Base-by-base conservation (phyloP, 2,113 vertebrate species). In the Zosterops pallidus region DNA sequence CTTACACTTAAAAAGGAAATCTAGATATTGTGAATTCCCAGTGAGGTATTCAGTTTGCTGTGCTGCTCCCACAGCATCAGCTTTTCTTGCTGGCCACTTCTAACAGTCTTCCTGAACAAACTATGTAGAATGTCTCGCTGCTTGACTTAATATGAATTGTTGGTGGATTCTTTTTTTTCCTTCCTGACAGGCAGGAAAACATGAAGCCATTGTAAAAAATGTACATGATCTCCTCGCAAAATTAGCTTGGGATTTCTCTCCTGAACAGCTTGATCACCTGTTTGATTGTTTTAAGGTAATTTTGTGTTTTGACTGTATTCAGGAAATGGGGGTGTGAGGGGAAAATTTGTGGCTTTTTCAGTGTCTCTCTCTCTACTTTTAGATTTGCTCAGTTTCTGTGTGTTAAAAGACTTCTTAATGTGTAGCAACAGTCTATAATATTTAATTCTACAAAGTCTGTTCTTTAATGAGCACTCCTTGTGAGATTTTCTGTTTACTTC, bases 201-300 rank as follows among this genome's bases (percentile, higher is more conserved):
- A 99, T 72, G 99, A 99, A 98, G 99, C 99, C 77, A 99, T 99
- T 97, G 99, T 99, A 89, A 99, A 99, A 97, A 99, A 99, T 92
- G 99, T 99, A 93, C 99, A 99, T 72, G 99, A 99, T 96, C 98
- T 99, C 31, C 98, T 99, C 63, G 99, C 99, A 86, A 99, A 99
- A 97, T 97, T 99, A 96, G 99, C 99, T 3, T 99, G 99, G 99
- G 99, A 99, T 97, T 99, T 99, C 97, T 99, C 99, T 86, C 99
- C 99, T 83, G 99, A 99, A 96, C 99, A 99, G 96, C 99, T 99
- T 75, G 99, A 99, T 97, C 99, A 99, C 96, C 99, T 99, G 53
- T 99, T 99, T 94, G 99, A 99, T 97, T 99, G 99, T 95, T 99
- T 99, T 97, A 99, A 99, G 98, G 99, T 99, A 98, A 98, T 41